phyloP scores from a whole-genome alignment of 2,113 vertebrate species.

The Pachycephala philippinensis region DNA sequence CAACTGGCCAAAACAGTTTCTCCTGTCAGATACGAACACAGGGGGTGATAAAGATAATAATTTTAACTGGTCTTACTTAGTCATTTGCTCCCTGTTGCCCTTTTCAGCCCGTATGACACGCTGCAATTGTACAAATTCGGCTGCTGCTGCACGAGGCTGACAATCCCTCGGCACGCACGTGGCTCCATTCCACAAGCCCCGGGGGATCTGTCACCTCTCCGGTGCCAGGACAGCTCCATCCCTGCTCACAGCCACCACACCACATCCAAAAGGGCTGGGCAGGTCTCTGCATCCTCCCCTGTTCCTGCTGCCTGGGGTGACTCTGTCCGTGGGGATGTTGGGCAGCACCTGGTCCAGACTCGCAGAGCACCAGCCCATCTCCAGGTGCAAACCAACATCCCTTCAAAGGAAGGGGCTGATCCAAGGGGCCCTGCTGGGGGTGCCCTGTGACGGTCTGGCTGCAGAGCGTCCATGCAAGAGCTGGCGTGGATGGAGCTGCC shows the following conservation, averaged over 20 bases:
- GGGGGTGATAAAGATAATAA: background rate
- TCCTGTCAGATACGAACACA: background rate
- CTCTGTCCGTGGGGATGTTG: rapidly evolving
- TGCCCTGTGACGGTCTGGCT: rapidly evolving
- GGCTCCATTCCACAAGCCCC: rapidly evolving
- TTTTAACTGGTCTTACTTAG: background rate
- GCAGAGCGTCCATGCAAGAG: rapidly evolving
- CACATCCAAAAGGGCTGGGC: background rate
- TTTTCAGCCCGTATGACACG: background rate
- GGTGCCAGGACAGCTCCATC: rapidly evolving
- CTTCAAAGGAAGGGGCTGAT: background rate
- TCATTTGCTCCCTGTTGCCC: conserved; percentile 5
- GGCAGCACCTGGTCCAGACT: rapidly evolving
- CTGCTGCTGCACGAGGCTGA: background rate
- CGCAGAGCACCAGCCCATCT: background rate
- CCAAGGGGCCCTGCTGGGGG: background rate
- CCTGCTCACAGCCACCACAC: rapidly evolving
- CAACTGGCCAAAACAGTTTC: background rate
- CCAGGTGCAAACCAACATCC: background rate
- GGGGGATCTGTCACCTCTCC: background rate
- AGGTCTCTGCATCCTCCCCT: rapidly evolving
- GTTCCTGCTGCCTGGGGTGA: rapidly evolving
- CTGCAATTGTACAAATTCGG: background rate
- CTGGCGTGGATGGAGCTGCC: rapidly evolving
- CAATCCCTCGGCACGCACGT: rapidly evolving